Evolutionary conservation across 2,888 invertebrate species (phyloP).

Genomic region (Cancer borealis): DNA sequence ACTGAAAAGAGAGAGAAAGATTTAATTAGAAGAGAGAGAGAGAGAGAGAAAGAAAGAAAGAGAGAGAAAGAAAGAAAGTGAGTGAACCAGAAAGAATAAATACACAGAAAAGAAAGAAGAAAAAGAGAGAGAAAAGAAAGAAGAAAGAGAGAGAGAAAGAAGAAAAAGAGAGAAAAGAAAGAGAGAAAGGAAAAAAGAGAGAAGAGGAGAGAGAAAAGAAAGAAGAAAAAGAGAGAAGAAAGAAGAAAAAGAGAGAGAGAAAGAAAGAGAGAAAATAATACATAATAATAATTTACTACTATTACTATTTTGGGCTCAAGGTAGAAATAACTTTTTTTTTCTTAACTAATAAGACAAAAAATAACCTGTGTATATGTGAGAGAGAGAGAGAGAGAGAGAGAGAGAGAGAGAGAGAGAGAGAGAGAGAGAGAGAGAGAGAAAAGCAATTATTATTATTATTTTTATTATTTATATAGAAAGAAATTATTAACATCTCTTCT

Average conservation of each 20-base stretch:
- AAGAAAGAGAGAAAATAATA: neutral
- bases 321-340: too few species aligned
- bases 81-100: neutral
- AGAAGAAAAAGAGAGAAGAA: neutral
- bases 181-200: neutral
- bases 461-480: neutral
- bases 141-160: neutral
- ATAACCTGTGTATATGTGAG: neutral
- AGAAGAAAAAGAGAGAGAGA: neutral
- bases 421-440: too few species aligned
- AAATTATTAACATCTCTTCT: neutral
- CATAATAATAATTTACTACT: neutral
- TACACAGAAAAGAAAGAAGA: neutral
- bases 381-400: constrained; percentile 35
- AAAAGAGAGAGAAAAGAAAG: neutral
- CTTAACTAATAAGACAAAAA: too few species aligned
- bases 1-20: too few species aligned
- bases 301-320: neutral
- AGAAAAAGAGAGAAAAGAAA: neutral
- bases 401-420: too few species aligned
- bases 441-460: neutral
- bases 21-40: too few species aligned
- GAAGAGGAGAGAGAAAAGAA: neutral
- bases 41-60: neutral
- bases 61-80: neutral